Base-by-base conservation (phyloP, 2,888 invertebrate species). In the Ypsolopha scabrella region DNA sequence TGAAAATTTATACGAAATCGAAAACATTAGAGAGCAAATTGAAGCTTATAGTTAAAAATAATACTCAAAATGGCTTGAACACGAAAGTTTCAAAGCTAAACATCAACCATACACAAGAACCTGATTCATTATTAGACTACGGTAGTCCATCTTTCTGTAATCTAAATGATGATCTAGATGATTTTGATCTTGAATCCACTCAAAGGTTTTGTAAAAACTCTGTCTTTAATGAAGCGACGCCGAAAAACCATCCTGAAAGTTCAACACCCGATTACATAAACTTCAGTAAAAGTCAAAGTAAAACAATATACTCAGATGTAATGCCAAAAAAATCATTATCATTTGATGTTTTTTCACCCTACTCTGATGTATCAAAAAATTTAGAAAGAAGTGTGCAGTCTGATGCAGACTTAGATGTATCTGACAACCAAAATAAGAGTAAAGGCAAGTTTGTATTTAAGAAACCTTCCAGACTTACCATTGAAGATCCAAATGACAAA, bases 1-100 rank as follows among this genome's bases (percentile, higher is more conserved):
- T 71, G 14, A 79, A 74, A 43, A 82, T 85, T 7, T 91, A 88
- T 63, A 70, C 81, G 1, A 88, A 88, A 65, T 70, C 91, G 7
- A 90, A 89, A 73, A 75, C 80, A 39, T 68, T 90, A 45, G 83
- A 89, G 53, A 86, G 87, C 57, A 90, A 90, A 64, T 74, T 91
- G 6, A 90, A 89, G 69, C 60, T 59, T 51, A 65, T 67, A 14
- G 55, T 80, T 81, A 87, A 41, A 59, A 78, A 82, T 11, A 85
- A 85, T 60, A 60, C 85, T 7, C 73, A 85, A 44, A 24, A 56
- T 41, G 58, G 46, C 24, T 36, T 57, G 52, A 7, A 34, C 10
- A 47, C 6, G 14, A 47, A 47, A 13, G 10, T 47, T n/a, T n/a
- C 47, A 0, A 36, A 47, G 13, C 8, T 47, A 47, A 37, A 47